Percentiles rank a stretch among this genome's conserved stretches.
These are phyloP conservation scores for Pseudomyrmex sp. DNA, from an alignment of 1,140 invertebrate species.

Conservation along the genomic window DNA sequence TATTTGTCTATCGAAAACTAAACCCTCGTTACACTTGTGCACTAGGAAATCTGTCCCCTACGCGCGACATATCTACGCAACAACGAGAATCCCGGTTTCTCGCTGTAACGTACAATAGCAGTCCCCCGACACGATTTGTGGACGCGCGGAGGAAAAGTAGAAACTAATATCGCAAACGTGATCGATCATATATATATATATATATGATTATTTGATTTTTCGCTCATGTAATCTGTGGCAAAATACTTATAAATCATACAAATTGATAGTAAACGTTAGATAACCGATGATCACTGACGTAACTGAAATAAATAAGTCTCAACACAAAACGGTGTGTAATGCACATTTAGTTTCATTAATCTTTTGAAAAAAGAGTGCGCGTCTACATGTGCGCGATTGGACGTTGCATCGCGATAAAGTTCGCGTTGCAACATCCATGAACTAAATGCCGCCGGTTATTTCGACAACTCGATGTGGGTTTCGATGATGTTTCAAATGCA, in stretches of 20 bases:
- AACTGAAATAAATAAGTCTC: too few relatives aligned
- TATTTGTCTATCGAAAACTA: constrained; percentile 74
- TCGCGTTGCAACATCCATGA: not conserved
- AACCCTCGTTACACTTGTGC: constrained; percentile 56
- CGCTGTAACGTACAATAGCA: constrained; percentile 6
- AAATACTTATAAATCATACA: too few relatives aligned
- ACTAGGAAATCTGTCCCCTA: constrained; percentile 47
- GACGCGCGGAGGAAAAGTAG: not conserved
- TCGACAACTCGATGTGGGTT: too few relatives aligned
- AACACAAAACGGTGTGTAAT: too few relatives aligned
- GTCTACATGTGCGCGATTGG: too few relatives aligned
- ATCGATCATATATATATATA: not conserved
- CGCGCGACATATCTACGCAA: constrained; percentile 13
- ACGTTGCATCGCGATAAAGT: not conserved
- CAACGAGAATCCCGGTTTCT: constrained; percentile 28
- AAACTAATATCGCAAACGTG: not conserved
- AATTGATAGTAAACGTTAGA: too few relatives aligned
- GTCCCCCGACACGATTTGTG: constrained; percentile 4
- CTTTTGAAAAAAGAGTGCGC: not conserved
- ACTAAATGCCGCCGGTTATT: not conserved
- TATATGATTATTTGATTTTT: too few relatives aligned
- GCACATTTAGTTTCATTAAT: too few relatives aligned
- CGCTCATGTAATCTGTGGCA: too few relatives aligned
- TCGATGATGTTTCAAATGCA: too few relatives aligned
- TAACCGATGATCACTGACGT: too few relatives aligned